phyloP scores from a whole-genome alignment of 2,888 invertebrate species.

The Panopea generosa region DNA sequence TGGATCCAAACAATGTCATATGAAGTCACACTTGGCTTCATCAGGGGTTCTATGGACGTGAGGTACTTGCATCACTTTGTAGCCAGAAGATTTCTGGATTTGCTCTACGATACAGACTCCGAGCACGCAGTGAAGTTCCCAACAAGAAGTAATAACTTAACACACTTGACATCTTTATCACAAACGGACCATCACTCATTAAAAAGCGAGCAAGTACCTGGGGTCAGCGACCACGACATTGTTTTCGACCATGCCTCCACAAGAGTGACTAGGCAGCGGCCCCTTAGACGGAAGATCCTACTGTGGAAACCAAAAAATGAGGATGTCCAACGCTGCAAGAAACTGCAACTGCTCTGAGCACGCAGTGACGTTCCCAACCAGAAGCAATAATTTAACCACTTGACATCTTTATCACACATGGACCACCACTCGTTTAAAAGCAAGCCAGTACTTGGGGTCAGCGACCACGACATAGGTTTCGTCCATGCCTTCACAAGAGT shows the following conservation, averaged over 20 bases:
- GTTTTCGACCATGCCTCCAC: not conserved
- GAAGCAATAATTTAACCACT: too few species aligned
- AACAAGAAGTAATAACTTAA: too few species aligned
- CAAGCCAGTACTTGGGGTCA: too few species aligned
- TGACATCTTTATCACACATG: too few species aligned
- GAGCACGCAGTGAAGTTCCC: too few species aligned
- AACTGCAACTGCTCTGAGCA: too few species aligned
- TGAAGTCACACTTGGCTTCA: constrained; percentile 23
- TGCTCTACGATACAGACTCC: constrained; percentile 7
- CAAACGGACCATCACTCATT: constrained; percentile 23
- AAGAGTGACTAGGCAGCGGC: not conserved
- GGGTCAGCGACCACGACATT: constrained; percentile 30
- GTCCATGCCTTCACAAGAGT: too few species aligned
- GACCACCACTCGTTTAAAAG: too few species aligned
- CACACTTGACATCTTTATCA: too few species aligned
- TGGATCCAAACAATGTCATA: constrained; percentile 90
- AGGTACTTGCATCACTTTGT: not conserved
- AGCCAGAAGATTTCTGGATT: not conserved
- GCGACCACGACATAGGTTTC: too few species aligned
- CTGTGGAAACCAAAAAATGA: constrained; percentile 15
- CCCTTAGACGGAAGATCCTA: not conserved
- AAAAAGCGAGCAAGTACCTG: constrained; percentile 13
- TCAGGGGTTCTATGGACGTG: constrained; percentile 4
- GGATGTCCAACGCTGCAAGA: too few species aligned
- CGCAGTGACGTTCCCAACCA: too few species aligned